phyloP scores from a whole-genome alignment of 2,113 vertebrate genomes.

The Eptesicus fuscus region DNA sequence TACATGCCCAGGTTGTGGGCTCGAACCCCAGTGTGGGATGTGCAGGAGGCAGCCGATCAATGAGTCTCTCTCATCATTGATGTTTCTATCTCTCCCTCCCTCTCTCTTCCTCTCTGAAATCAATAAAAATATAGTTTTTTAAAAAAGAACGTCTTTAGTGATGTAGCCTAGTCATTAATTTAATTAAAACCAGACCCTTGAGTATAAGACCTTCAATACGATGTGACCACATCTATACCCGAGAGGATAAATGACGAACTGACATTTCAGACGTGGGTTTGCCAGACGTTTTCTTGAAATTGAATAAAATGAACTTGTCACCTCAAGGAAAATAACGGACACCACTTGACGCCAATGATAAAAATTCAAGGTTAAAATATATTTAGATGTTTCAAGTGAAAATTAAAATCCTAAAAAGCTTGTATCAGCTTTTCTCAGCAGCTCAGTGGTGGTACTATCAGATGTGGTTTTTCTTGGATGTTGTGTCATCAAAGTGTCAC shows the following conservation, averaged over 20 bases:
- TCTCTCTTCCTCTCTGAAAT: too few species aligned
- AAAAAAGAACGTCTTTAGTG: too few species aligned
- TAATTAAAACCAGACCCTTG: not conserved
- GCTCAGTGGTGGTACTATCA: not conserved
- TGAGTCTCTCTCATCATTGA: too few species aligned
- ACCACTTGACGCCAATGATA: not conserved
- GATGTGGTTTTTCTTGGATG: not conserved
- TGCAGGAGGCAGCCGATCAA: too few species aligned
- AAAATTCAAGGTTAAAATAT: not conserved
- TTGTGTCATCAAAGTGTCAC: not conserved
- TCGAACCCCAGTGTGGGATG: too few species aligned
- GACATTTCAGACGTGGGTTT: not conserved
- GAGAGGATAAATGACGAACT: not conserved
- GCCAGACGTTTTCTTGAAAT: not conserved
- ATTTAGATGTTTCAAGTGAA: not conserved
- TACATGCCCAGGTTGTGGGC: too few species aligned
- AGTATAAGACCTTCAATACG: not conserved
- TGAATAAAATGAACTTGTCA: not conserved
- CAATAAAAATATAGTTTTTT: too few species aligned
- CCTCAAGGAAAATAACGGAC: not conserved
- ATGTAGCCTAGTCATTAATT: not conserved
- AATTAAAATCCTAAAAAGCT: not conserved
- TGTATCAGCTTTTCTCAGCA: not conserved
- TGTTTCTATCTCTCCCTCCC: too few species aligned
- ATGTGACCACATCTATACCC: not conserved